Evolutionary conservation across 1,140 invertebrate genomes (phyloP).

Genomic region (Pygmarrhopalites habei): DNA sequence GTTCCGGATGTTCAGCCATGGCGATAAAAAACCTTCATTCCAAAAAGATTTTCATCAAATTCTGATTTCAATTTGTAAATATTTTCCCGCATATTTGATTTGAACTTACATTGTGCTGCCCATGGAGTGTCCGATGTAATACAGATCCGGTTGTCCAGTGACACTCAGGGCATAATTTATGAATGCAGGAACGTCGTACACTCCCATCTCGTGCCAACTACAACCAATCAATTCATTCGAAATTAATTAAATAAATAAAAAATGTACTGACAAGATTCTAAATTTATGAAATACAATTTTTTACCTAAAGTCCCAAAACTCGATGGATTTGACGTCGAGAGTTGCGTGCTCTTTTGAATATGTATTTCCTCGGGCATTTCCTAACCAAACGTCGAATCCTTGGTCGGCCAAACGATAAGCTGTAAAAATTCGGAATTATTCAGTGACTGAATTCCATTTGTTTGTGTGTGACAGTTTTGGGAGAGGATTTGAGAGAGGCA

Average conservation of each 20-base stretch:
- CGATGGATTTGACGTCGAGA: not conserved
- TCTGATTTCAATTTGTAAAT: too few relatives aligned
- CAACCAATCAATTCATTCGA: not conserved
- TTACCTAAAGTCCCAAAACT: constrained; percentile 38
- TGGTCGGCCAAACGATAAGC: constrained; percentile 41
- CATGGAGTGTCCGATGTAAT: constrained; percentile 51
- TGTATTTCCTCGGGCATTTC: too few relatives aligned
- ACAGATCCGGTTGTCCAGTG: constrained; percentile 45
- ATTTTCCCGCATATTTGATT: constrained; percentile 52
- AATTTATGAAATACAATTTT: not conserved
- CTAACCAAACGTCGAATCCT: constrained; percentile 48
- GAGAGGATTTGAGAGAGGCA: too few relatives aligned
- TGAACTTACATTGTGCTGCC: constrained; percentile 49
- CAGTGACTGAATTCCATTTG: too few relatives aligned
- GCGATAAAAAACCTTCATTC: constrained; percentile 36
- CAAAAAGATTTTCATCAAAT: too few relatives aligned
- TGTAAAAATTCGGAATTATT: not conserved
- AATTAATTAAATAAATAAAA: not conserved
- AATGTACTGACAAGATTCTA: not conserved
- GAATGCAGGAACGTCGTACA: constrained; percentile 57
- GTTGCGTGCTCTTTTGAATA: not conserved
- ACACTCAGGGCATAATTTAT: constrained; percentile 51
- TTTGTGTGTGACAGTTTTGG: too few relatives aligned
- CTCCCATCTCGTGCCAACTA: constrained; percentile 58
- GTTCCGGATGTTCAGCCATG: constrained; percentile 39